Evolutionary conservation across 2,113 vertebrate genomes (phyloP), one percentile per base, ranked within the genome.

Genomic region (Taurulus bubalis): DNA sequence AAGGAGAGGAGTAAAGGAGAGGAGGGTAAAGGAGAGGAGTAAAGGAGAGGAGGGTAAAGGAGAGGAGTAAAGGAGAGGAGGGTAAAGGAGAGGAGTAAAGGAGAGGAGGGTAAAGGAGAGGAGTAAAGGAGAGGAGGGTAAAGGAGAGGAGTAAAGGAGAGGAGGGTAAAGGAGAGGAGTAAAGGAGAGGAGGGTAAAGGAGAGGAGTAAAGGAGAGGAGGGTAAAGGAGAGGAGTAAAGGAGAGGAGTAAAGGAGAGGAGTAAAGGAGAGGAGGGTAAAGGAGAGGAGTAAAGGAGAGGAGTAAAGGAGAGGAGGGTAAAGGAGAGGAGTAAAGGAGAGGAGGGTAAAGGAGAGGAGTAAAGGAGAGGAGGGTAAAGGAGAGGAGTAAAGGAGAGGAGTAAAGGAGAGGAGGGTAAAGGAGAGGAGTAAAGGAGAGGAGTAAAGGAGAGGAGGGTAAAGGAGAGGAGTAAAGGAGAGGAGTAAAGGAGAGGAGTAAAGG

Each of bases 41-140:
- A n/a, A n/a, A n/a, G n/a, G 30, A 85, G 71, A 80, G 83, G 71
- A 64, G 64, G 77, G 63, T n/a, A n/a, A n/a, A n/a, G n/a, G n/a
- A n/a, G n/a, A n/a, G n/a, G n/a, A 66, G 59, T 72, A 16, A 6
- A 10, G 1, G 4, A 8, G 34, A 22, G 49, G 49, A 34, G 49
- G 30, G 30, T 32, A 32, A 32, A 32, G 30, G 30, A 32, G 30
- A 32, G 30, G 30, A 4, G 30, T 32, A 4, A 32, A 32, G 30
- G 30, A 32, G 30, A 32, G 30, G 30, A 32, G 4, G 30, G 30
- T 32, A 32, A 32, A 32, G 30, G 30, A 32, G 30, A 32, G 30
- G 30, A 32, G 30, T 32, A 32, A 32, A 32, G 30, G 30, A 32
- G 30, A 32, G 30, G 30, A 32, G 30, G 30, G 30, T 72, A 16